phyloP scores from a whole-genome alignment of 2,888 invertebrate species.

The Halocaridina rubra region DNA sequence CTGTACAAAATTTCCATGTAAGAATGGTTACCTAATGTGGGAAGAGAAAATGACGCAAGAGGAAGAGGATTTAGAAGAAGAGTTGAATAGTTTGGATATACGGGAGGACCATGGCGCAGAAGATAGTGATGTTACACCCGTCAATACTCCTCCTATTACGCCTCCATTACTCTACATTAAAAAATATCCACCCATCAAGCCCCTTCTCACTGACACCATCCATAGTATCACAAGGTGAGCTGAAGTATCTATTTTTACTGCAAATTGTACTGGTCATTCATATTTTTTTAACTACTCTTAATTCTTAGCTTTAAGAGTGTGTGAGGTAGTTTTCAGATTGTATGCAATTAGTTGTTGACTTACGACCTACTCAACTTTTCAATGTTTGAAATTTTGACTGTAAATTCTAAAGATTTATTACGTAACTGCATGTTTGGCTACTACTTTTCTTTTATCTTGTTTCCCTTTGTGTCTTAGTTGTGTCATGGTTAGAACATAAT shows the following conservation, averaged over 20 bases:
- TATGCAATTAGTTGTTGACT: neutral
- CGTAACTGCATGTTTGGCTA: neutral
- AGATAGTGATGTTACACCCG: slow-evolving; percentile 62
- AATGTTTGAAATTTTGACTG: neutral
- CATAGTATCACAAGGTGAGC: no score
- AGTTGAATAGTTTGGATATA: slow-evolving; percentile 43
- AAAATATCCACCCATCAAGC: slow-evolving; percentile 29
- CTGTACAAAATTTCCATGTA: no score
- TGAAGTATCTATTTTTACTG: no score
- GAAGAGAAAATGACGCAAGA: slow-evolving; percentile 36
- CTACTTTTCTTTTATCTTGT: neutral
- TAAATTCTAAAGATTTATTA: neutral
- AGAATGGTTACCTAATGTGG: neutral
- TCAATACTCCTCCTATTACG: slow-evolving; percentile 48
- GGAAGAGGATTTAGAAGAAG: slow-evolving; percentile 57
- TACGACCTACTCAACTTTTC: neutral
- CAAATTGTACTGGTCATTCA: neutral
- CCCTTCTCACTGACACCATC: no score
- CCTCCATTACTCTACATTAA: slow-evolving; percentile 28
- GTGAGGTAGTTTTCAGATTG: neutral
- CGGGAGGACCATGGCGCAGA: slow-evolving; percentile 54
- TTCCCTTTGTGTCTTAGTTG: no score
- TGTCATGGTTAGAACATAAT: no score
- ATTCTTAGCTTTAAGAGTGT: neutral
- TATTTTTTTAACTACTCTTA: neutral